These are phyloP conservation scores for Merodon equestris DNA, from an alignment of 2,888 invertebrate species.

Conservation along the genomic window DNA sequence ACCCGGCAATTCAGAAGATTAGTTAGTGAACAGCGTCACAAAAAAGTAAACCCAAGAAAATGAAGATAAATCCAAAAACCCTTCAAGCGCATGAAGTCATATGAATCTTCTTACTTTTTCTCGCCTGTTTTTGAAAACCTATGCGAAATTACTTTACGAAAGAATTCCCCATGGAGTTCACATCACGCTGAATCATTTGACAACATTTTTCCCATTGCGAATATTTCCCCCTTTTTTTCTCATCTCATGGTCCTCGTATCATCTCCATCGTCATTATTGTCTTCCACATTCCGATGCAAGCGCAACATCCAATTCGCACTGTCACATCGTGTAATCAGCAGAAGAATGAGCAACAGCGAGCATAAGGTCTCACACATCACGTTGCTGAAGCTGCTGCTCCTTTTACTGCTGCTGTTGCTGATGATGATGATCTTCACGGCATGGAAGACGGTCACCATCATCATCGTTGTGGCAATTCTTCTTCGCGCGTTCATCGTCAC, in stretches of 20 bases:
- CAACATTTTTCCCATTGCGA: constrained; percentile 6
- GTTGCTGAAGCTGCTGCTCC: constrained; percentile 10
- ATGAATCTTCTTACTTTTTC: too few relatives aligned
- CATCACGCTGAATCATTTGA: constrained; percentile 4
- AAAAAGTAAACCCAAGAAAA: too few relatives aligned
- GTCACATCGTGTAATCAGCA: constrained; percentile 66
- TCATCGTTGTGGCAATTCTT: constrained; percentile 20
- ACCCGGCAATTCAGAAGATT: too few relatives aligned
- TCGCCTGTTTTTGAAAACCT: too few relatives aligned
- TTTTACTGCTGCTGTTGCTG: constrained; percentile 20
- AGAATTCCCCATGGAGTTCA: background rate
- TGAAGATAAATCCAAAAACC: too few relatives aligned
- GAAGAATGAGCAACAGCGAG: constrained; percentile 56
- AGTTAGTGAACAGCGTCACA: too few relatives aligned
- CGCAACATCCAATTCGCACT: constrained; percentile 56
- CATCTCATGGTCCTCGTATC: background rate
- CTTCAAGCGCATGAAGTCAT: too few relatives aligned
- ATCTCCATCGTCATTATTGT: constrained; percentile 12
- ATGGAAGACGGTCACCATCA: constrained; percentile 46
- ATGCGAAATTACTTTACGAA: too few relatives aligned
- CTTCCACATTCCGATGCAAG: constrained; percentile 52
- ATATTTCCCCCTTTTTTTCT: background rate
- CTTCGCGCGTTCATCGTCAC: constrained; percentile 22
- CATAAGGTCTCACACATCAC: constrained; percentile 68
- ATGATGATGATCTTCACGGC: constrained; percentile 44